A percentile compares a stretch with the other conserved stretches of the same genome.
Conservation (phyloP, 2,113 vertebrate species). For the Sinocyclocheilus rhinocerous region DNA sequence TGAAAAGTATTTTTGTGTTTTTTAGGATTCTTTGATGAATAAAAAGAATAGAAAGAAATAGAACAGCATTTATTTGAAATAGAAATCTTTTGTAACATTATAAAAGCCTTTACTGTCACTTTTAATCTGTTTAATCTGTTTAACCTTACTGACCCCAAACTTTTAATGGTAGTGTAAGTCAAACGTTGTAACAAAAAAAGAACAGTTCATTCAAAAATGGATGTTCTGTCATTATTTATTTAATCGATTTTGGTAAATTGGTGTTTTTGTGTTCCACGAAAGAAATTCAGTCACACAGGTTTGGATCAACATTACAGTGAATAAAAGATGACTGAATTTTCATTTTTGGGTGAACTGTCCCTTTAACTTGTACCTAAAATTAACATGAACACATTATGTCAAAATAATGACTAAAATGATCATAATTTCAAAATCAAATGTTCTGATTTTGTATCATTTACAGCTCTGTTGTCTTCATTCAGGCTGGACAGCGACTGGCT, state of each 20-base stretch:
- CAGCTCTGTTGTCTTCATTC: neutral
- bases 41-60: neutral
- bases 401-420: neutral
- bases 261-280: neutral
- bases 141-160: neutral
- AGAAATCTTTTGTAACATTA: neutral
- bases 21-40: neutral
- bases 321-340: neutral
- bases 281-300: neutral
- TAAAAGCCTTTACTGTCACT: neutral
- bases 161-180: neutral
- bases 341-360: neutral
- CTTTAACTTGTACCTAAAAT: neutral
- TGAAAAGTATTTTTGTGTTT: neutral
- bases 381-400: neutral
- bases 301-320: neutral
- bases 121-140: neutral
- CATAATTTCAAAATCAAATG: neutral
- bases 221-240: neutral
- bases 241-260: neutral
- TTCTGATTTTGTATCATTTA: neutral
- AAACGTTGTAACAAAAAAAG: neutral
- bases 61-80: neutral
- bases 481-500: constrained; percentile 8
- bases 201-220: neutral